phyloP scores from a whole-genome alignment of 1,140 invertebrate species.

The Drosophila tropicalis region DNA sequence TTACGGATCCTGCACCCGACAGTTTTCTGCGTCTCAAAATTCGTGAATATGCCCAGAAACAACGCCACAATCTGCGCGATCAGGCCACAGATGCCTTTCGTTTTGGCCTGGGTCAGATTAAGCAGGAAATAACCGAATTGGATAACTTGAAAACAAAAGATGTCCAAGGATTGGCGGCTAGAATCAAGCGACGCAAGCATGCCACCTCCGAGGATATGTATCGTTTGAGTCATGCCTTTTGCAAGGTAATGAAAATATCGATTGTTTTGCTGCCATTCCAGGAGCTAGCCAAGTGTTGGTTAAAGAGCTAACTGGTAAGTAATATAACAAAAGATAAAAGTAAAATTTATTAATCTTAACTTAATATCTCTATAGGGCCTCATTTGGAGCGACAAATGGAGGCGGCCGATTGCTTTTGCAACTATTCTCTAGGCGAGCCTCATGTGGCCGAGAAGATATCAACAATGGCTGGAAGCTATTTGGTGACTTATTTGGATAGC shows the following conservation, averaged over 20 bases:
- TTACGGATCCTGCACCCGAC: neutral
- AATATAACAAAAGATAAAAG: neutral
- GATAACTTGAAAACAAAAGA: slow-evolving; percentile 68
- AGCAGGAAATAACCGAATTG: slow-evolving; percentile 55
- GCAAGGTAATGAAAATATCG: slow-evolving; percentile 65
- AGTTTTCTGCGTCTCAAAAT: slow-evolving; percentile 52
- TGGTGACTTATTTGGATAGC: slow-evolving; percentile 67
- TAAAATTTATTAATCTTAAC: neutral
- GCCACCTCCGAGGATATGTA: slow-evolving; percentile 71
- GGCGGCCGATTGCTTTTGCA: slow-evolving; percentile 74
- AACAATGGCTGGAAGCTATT: slow-evolving; percentile 66
- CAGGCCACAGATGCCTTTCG: slow-evolving; percentile 63
- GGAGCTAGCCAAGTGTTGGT: slow-evolving; percentile 72
- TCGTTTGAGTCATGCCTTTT: slow-evolving; percentile 67
- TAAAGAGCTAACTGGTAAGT: slow-evolving; percentile 71
- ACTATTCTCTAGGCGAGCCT: slow-evolving; percentile 72
- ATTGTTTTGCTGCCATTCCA: slow-evolving; percentile 55
- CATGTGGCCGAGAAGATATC: slow-evolving; percentile 74
- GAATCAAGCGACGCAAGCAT: slow-evolving; percentile 78
- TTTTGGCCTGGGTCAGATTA: slow-evolving; percentile 71
- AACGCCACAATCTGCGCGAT: slow-evolving; percentile 52
- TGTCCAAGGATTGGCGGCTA: slow-evolving; percentile 55
- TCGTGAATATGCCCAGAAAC: slow-evolving; percentile 52
- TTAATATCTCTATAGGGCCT: slow-evolving; percentile 31
- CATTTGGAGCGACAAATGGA: slow-evolving; percentile 55